A percentile compares a stretch with the other conserved stretches of the same genome.
phyloP scores from a whole-genome alignment of 1,140 invertebrate genomes.

The Calosoma granatense region DNA sequence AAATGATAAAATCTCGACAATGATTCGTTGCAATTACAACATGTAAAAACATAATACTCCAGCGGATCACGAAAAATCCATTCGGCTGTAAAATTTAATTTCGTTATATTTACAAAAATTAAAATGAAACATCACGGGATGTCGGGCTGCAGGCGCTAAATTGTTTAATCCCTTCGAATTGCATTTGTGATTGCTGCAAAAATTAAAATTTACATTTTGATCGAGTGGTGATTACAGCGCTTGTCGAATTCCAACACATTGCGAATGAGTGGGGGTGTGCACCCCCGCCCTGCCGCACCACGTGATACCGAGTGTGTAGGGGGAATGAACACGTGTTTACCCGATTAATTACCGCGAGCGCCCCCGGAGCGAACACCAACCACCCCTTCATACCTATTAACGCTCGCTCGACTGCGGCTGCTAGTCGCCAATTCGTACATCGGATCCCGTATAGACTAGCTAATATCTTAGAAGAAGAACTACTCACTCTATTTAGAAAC shows the following conservation, averaged over 20 bases:
- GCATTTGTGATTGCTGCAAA: conserved; percentile 5
- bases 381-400: neutral
- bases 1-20: too few relatives aligned
- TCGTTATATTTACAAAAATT: conserved; percentile 3
- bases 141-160: neutral
- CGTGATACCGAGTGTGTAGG: neutral
- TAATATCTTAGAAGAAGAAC: neutral
- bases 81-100: neutral
- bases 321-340: conserved; percentile 4
- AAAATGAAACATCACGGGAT: neutral
- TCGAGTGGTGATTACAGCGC: neutral
- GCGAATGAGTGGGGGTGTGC: neutral
- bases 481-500: neutral
- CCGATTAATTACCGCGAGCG: conserved; percentile 2
- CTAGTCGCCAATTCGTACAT: neutral
- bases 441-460: too few relatives aligned
- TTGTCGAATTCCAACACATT: neutral
- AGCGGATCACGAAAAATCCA: neutral
- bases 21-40: too few relatives aligned
- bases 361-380: neutral
- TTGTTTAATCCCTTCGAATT: conserved; percentile 1
- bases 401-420: neutral
- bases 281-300: neutral
- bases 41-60: neutral
- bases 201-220: conserved; percentile 5